Conservation (phyloP, 2,888 invertebrate species). For the Diarsia mendica region DNA sequence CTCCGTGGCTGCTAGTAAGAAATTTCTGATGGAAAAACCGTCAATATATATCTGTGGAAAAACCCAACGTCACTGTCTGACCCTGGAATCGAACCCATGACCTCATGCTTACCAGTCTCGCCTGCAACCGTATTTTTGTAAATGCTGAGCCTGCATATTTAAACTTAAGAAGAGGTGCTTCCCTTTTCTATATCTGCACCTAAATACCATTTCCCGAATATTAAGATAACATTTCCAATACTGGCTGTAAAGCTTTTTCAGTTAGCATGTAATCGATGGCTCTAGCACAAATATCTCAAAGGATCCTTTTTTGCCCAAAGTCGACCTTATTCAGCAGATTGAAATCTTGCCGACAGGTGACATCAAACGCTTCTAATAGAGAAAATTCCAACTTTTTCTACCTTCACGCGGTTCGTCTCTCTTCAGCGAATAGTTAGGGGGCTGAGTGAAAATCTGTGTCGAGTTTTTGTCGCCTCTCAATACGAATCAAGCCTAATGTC, state of each 20-base stretch:
- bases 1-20: too few relatives aligned
- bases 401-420: conserved; percentile 43
- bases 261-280: background rate
- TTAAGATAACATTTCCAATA: background rate
- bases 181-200: background rate
- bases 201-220: background rate
- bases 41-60: too few relatives aligned
- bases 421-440: conserved; percentile 57
- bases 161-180: background rate
- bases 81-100: too few relatives aligned
- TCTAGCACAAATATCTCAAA: background rate
- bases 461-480: conserved; percentile 71
- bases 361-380: conserved; percentile 44
- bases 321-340: conserved; percentile 29
- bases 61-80: too few relatives aligned
- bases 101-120: too few relatives aligned
- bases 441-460: conserved; percentile 74
- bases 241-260: background rate
- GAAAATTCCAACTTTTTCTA: conserved; percentile 45
- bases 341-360: conserved; percentile 18
- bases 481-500: conserved; percentile 70
- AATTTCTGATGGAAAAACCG: too few relatives aligned
- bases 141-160: background rate
- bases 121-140: too few relatives aligned
- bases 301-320: background rate